These are phyloP conservation scores for Babyrousa celebensis DNA, from an alignment of 2,797 vertebrate species.

Conservation along the genomic window DNA sequence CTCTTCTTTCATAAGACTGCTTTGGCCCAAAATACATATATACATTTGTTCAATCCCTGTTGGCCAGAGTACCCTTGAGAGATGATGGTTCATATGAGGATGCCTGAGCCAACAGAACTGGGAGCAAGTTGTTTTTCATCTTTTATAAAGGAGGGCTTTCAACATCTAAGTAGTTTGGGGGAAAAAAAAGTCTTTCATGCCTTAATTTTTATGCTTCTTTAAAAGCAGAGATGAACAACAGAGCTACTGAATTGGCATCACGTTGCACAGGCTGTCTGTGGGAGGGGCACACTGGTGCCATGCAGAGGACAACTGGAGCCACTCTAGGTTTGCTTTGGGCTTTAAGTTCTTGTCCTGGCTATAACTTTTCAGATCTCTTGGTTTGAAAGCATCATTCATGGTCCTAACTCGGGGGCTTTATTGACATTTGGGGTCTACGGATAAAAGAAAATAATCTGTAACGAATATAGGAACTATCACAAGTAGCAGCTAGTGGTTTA, in stretches of 20 bases:
- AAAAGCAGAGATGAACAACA: constrained; percentile 1
- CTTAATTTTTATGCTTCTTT: constrained; percentile 32
- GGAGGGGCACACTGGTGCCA: accelerated
- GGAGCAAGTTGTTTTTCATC: not conserved
- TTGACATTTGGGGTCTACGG: not conserved
- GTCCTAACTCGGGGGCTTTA: not conserved
- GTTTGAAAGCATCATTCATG: not conserved
- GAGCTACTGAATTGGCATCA: not conserved
- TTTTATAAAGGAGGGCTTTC: not conserved
- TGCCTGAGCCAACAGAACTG: not conserved
- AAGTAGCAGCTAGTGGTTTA: not conserved
- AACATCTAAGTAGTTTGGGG: constrained; percentile 39
- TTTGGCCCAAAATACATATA: not conserved
- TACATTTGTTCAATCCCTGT: not conserved
- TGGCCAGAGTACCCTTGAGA: not conserved
- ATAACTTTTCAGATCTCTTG: not conserved
- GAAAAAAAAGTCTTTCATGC: not conserved
- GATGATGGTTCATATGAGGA: not conserved
- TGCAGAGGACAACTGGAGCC: not conserved
- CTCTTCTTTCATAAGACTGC: not conserved
- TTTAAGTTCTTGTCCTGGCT: not conserved
- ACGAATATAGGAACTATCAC: not conserved
- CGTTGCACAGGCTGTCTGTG: accelerated
- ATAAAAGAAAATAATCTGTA: not conserved
- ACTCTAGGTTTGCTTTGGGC: not conserved